These are phyloP conservation scores for Syrista parreyssii DNA, from an alignment of 2,888 invertebrate species.

Conservation along the genomic window DNA sequence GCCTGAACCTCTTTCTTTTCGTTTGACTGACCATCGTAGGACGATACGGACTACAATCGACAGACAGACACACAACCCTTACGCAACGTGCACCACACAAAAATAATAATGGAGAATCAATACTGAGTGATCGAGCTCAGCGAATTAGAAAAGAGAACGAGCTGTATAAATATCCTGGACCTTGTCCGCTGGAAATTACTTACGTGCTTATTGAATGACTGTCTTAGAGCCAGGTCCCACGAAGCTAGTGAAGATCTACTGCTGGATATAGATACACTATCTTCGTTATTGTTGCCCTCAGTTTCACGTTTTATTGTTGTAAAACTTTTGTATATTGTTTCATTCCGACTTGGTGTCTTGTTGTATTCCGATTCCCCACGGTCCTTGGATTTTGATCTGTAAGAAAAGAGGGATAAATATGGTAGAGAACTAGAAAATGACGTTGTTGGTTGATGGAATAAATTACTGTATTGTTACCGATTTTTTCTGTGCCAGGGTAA, in stretches of 20 bases:
- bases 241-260: slow-evolving; percentile 73
- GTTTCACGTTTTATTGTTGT: slow-evolving; percentile 62
- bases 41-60: slow-evolving; percentile 64
- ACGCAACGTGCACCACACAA: not conserved
- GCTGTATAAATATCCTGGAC: not conserved
- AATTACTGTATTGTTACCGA: slow-evolving; percentile 61
- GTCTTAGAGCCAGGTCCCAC: slow-evolving; percentile 70
- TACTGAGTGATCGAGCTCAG: not conserved
- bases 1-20: slow-evolving; percentile 62
- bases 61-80: slow-evolving; percentile 17
- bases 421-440: not conserved
- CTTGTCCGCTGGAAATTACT: slow-evolving; percentile 33
- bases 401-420: slow-evolving; percentile 13
- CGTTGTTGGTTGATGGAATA: not conserved
- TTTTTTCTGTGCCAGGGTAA: slow-evolving; percentile 89
- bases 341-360: slow-evolving; percentile 61
- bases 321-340: slow-evolving; percentile 64
- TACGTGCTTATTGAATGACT: slow-evolving; percentile 67
- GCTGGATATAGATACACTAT: slow-evolving; percentile 70
- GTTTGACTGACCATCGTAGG: slow-evolving; percentile 63
- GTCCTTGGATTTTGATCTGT: slow-evolving; percentile 66
- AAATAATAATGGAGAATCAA: not conserved
- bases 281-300: slow-evolving; percentile 63
- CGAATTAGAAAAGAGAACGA: not conserved
- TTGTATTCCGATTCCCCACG: slow-evolving; percentile 68